These are phyloP conservation scores for Takifugu flavidus DNA, from an alignment of 2,113 vertebrate genomes.

Conservation along the genomic window DNA sequence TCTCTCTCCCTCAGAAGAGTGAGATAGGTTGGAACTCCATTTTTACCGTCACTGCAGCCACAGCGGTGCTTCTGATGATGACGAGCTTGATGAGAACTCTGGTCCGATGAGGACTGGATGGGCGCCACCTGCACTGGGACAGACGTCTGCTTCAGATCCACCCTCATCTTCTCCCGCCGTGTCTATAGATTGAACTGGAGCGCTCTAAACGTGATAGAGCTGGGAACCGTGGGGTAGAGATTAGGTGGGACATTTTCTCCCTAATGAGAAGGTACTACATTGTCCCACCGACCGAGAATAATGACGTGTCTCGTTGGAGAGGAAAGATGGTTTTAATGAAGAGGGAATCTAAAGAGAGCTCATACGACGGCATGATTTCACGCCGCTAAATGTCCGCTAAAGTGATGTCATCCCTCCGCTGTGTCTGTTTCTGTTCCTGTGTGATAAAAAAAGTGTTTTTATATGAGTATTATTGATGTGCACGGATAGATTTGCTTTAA, in stretches of 20 bases:
- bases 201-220: conserved; percentile 25
- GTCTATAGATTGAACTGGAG: conserved; percentile 38
- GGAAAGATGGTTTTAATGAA: conserved; percentile 6
- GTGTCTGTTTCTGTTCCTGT: conserved; percentile 46
- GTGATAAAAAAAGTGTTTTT: conserved; percentile 27
- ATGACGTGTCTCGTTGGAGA: conserved; percentile 13
- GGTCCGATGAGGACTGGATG: conserved; percentile 62
- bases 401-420: conserved; percentile 35
- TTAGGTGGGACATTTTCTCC: conserved; percentile 7
- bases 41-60: conserved; percentile 63
- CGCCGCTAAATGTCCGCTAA: conserved; percentile 40
- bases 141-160: conserved; percentile 50
- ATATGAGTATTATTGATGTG: conserved; percentile 14
- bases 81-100: conserved; percentile 65
- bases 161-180: conserved; percentile 40
- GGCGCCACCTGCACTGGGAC: conserved; percentile 43
- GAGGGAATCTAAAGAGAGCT: conserved; percentile 32
- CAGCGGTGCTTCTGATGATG: conserved; percentile 66
- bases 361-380: conserved; percentile 25
- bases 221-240: conserved; percentile 19
- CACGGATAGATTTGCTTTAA: conserved; percentile 22
- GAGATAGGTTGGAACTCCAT: conserved; percentile 68
- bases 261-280: conserved; percentile 26
- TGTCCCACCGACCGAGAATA: conserved; percentile 22
- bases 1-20: conserved; percentile 59